These are phyloP conservation scores for Diadophis punctatus DNA, from an alignment of 2,113 vertebrate species.

Conservation along the genomic window DNA sequence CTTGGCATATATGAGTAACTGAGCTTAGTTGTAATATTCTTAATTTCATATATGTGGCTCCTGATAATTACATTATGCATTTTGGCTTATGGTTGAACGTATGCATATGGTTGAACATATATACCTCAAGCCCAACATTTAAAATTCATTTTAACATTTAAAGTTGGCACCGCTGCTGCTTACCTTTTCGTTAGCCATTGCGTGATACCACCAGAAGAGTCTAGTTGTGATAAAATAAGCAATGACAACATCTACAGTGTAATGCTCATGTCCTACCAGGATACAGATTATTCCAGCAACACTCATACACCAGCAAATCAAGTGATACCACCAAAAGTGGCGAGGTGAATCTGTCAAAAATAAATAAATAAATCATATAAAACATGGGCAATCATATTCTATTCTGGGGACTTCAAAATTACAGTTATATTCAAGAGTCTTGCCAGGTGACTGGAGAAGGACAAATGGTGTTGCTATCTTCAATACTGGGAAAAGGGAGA, in stretches of 20 bases:
- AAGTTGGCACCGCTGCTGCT: conserved; percentile 23
- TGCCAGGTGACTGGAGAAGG: neutral
- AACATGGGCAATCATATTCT: neutral
- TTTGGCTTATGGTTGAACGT: neutral
- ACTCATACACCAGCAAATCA: conserved; percentile 92
- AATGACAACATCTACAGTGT: conserved; percentile 90
- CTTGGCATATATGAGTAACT: neutral
- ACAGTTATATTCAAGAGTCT: neutral
- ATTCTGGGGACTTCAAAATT: neutral
- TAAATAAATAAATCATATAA: neutral
- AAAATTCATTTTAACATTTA: neutral
- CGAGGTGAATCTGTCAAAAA: conserved; percentile 84
- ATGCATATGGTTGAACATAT: neutral
- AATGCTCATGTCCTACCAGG: conserved; percentile 93
- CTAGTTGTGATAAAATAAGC: conserved; percentile 94
- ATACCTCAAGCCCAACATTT: neutral
- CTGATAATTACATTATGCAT: neutral
- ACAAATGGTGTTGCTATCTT: neutral
- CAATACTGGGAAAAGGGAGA: neutral
- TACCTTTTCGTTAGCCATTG: conserved; percentile 95
- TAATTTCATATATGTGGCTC: neutral
- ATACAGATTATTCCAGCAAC: conserved; percentile 90
- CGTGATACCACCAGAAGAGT: conserved; percentile 98
- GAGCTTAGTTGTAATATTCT: neutral
- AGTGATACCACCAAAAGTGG: conserved; percentile 96